phyloP scores from a whole-genome alignment of 2,113 vertebrate genomes.

The Brachyhypopomus gauderio region DNA sequence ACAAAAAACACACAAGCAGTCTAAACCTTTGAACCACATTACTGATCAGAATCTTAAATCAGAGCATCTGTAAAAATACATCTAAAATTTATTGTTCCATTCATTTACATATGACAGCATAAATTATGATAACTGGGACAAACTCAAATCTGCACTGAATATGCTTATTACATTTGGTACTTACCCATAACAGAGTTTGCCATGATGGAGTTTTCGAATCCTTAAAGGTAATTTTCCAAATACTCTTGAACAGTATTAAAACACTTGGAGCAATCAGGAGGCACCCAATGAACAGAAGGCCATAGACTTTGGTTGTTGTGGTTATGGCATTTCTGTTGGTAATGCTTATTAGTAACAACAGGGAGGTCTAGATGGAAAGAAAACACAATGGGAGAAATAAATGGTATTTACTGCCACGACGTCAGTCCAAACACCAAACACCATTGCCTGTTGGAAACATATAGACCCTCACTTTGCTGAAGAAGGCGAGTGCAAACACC shows the following conservation, averaged over 20 bases:
- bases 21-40: no score
- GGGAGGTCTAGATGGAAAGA: conserved; percentile 45
- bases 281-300: conserved; percentile 46
- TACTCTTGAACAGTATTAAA: conserved; percentile 45
- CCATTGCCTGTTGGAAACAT: neutral
- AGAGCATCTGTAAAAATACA: no score
- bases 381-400: neutral
- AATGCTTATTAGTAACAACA: conserved; percentile 52
- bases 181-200: conserved; percentile 53
- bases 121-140: no score
- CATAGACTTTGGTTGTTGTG: conserved; percentile 34
- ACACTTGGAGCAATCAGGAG: conserved; percentile 50
- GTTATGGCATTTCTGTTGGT: conserved; percentile 26
- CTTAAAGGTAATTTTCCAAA: conserved; percentile 60
- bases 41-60: no score
- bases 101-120: no score
- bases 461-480: conserved; percentile 49
- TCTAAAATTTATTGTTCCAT: no score
- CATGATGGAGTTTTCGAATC: conserved; percentile 48
- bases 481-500: conserved; percentile 50
- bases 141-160: neutral
- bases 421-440: neutral
- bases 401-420: no score
- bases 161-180: neutral
- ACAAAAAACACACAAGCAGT: no score